Evolutionary conservation across 2,888 invertebrate genomes (phyloP), one percentile per base, ranked within the genome.

Genomic region (Cotesia congregata): DNA sequence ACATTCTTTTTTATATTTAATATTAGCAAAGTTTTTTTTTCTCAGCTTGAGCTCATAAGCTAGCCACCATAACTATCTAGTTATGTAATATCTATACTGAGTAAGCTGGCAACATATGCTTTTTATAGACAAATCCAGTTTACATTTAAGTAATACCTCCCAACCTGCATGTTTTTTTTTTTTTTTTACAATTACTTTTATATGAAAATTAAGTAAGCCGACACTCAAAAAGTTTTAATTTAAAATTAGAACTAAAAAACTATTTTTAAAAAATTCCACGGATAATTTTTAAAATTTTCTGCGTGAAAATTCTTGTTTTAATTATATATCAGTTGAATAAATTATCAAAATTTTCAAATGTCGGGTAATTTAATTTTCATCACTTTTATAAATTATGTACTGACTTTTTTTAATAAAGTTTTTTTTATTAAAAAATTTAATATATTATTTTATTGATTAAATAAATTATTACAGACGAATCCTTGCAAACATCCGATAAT

Each of bases 401-500:
- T 17, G 17, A 17, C 1, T 17, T 17, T 17, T 17, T 17, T 17
- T 17, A 17, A 17, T 17, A 17, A 17, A 17, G n/a, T 17, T 17
- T 17, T 17, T 17, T 17, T 17, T 3, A 30, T 3, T 30, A 3
- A 30, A 30, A 30, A 30, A 30, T 30, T 30, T 0, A 30, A 3
- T 30, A 30, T 30, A 30, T 30, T 30, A 30, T 30, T 30, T 30
- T 70, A 41, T 17, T n/a, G 30, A 30, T 30, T 2, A 30, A 30
- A 30, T 30, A 30, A 30, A 39, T 69, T 40, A 41, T 93, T 93
- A 68, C 91, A 95, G 94, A 94, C 93, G 87, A 95, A 95, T 90
- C 95, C 95, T 85, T 95, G 95, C 90, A 94, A 95, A 87, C 95
- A 95, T 90, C 95, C 95, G 79, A 95, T 95, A 90, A 94, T 95